Evolutionary conservation across 2,888 invertebrate species (phyloP), one percentile per base, ranked within the genome.

Genomic region (Parasteatoda lunata): DNA sequence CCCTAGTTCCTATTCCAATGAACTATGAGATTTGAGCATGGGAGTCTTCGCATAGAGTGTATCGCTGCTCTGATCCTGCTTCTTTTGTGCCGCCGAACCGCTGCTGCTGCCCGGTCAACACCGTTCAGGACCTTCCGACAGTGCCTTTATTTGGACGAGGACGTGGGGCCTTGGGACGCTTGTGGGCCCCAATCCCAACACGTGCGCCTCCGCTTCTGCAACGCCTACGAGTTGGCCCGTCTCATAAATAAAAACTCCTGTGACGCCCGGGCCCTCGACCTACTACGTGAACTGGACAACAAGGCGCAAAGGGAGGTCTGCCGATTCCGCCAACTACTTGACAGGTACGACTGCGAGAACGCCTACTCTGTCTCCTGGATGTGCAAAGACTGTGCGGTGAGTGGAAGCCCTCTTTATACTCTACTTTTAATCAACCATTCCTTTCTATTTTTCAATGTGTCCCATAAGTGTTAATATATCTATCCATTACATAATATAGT

Each of bases 341-440:
- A 87, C 64, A 86, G 90, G 70, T 90, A 90, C 89, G 90, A 90
- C 86, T 90, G 90, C 85, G 86, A 89, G 70, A 90, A 89, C 80
- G 88, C 87, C 69, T 90, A 90, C 88, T 90, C 90, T 48, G 89
- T 90, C 86, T 89, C 88, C 66, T 90, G 90, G 90, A 89, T 77
- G 75, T 90, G 90, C 89, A 71, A 82, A 64, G 89, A 90, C 89
- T 90, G 90, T 76, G 89, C 88, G 89, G 90, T 90, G 81, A 88
- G 89, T 84, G n/a, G 9, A 4, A 47, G 71, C 11, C 47, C 47
- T n/a, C 59, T 65, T 7, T 11, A 47, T 64, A 49, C 49, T 64
- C 52, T 66, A 8, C 9, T 15, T 4, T n/a, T 30, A 30, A 30
- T 30, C 0, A 30, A 30, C 30, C 30, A 30, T 30, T 30, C 30